Conservation (phyloP, 1,140 invertebrate genomes). For the Macrotrachela quadricornifera region DNA sequence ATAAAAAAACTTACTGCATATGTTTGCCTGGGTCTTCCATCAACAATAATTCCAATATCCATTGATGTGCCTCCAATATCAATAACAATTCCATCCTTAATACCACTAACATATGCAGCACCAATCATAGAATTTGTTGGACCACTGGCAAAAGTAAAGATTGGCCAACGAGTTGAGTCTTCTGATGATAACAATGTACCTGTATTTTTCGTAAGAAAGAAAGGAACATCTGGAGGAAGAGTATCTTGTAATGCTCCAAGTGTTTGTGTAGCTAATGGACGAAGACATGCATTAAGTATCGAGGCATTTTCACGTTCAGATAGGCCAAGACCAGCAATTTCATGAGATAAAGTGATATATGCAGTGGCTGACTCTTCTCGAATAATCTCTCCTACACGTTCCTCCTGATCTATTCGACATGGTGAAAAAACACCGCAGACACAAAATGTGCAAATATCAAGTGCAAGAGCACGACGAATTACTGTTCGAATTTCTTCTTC, state of each 20-base stretch:
- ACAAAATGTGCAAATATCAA: conserved; percentile 15
- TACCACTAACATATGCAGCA: conserved; percentile 18
- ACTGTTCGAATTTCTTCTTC: conserved; percentile 13
- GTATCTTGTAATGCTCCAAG: conserved; percentile 16
- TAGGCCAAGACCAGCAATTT: conserved; percentile 19
- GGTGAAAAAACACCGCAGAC: conserved; percentile 19
- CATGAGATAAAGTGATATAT: conserved; percentile 15
- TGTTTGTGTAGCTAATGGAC: conserved; percentile 16
- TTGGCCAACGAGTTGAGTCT: conserved; percentile 13
- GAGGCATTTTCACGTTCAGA: conserved; percentile 23
- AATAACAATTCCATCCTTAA: conserved; percentile 18
- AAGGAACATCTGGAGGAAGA: conserved; percentile 14
- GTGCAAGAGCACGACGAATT: conserved; percentile 10
- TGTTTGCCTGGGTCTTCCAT: conserved; percentile 20
- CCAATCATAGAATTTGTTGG: conserved; percentile 27
- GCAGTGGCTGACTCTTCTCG: neutral
- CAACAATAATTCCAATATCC: conserved; percentile 18
- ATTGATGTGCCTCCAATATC: conserved; percentile 24
- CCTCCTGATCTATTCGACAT: conserved; percentile 14
- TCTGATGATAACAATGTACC: conserved; percentile 15
- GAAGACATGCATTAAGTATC: conserved; percentile 21
- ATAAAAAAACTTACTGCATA: conserved; percentile 13
- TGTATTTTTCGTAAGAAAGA: conserved; percentile 22
- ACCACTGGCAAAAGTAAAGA: conserved; percentile 22
- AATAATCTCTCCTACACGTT: neutral